phyloP scores from a whole-genome alignment of 2,888 invertebrate species.

The Orthosia cruda region DNA sequence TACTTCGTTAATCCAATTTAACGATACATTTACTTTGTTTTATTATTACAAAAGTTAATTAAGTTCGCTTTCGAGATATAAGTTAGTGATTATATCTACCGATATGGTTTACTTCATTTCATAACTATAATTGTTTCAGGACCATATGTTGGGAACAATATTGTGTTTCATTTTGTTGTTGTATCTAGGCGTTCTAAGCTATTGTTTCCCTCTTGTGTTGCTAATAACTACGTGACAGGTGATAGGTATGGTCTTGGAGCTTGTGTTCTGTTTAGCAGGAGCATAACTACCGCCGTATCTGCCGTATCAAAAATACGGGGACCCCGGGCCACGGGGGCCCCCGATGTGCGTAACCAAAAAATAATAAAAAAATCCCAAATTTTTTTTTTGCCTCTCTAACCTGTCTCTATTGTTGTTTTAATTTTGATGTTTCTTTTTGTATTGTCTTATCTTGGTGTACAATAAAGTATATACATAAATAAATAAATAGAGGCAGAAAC shows the following conservation, averaged over 20 bases:
- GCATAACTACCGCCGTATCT: no score
- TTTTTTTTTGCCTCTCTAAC: no score
- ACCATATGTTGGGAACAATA: conserved; percentile 44
- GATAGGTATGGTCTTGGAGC: background rate
- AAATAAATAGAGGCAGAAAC: no score
- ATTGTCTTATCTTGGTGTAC: no score
- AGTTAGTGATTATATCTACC: conserved; percentile 65
- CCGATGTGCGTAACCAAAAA: no score
- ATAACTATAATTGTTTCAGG: conserved; percentile 50
- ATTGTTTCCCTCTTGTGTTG: background rate
- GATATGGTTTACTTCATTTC: conserved; percentile 53
- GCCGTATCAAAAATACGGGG: no score
- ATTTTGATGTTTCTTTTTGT: no score
- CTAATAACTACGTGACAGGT: background rate
- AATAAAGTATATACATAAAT: no score
- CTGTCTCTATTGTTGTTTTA: no score
- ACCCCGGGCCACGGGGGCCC: no score
- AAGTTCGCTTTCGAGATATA: conserved; percentile 73
- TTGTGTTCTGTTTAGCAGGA: background rate
- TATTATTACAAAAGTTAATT: conserved; percentile 83
- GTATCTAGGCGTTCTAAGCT: conserved; percentile 27
- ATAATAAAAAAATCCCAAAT: no score
- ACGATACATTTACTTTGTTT: conserved; percentile 76
- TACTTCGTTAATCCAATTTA: conserved; percentile 74
- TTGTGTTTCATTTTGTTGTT: conserved; percentile 48